Percentiles rank a stretch among this genome's conserved stretches.
These are phyloP conservation scores for Cyanoramphus novaezelandiae DNA, from an alignment of 2,113 vertebrate species.

Conservation along the genomic window DNA sequence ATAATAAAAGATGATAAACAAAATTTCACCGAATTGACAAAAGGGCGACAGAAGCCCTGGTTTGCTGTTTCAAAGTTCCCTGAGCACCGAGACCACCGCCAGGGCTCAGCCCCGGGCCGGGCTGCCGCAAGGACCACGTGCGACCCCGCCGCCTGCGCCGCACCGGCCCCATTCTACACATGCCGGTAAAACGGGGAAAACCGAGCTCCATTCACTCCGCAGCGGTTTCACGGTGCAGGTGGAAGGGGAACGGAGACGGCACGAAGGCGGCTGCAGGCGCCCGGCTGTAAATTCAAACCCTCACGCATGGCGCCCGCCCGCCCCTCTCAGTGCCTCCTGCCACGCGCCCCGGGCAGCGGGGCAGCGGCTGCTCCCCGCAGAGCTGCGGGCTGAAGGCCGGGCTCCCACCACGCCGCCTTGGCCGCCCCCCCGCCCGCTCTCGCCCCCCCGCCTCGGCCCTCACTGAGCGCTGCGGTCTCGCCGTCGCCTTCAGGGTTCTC, in stretches of 20 bases:
- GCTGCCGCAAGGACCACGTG: neutral
- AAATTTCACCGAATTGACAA: neutral
- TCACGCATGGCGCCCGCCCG: neutral
- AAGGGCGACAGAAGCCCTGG: rapidly evolving
- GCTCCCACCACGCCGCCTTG: neutral
- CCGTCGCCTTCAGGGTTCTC: neutral
- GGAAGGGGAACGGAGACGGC: neutral
- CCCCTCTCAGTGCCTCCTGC: neutral
- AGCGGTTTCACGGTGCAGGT: rapidly evolving
- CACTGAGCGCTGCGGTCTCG: neutral
- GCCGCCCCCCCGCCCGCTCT: neutral
- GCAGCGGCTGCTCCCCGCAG: neutral
- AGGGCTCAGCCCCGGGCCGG: neutral
- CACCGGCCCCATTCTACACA: rapidly evolving
- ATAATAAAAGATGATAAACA: rapidly evolving
- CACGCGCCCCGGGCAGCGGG: no score
- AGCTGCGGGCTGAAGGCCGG: neutral
- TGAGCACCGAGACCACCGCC: neutral
- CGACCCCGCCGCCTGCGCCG: neutral
- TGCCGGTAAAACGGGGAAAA: neutral
- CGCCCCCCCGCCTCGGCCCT: neutral
- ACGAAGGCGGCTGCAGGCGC: no score
- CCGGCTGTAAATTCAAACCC: neutral
- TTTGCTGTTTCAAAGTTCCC: no score
- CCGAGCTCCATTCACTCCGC: neutral